Conservation (phyloP, 1,140 invertebrate genomes). For the Chionoecetes opilio region DNA sequence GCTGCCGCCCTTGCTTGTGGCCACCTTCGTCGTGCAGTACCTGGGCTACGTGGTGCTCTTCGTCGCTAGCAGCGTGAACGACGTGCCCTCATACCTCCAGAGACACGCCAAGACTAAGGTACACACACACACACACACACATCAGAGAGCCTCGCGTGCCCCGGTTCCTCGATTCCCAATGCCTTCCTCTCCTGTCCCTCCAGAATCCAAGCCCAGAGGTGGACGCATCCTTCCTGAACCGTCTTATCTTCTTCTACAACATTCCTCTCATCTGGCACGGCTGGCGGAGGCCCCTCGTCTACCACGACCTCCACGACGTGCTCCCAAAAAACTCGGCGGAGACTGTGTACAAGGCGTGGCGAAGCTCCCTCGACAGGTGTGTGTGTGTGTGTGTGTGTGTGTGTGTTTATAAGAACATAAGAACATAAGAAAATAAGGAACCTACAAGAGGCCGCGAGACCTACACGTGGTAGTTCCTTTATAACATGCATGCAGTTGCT, state of each 20-base stretch:
- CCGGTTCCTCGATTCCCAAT: neutral
- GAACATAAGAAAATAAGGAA: too few species aligned
- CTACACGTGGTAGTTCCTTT: too few species aligned
- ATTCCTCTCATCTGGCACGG: conserved; percentile 63
- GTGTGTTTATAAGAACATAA: too few species aligned
- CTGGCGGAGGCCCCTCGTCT: conserved; percentile 60
- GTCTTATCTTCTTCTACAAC: conserved; percentile 64
- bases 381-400: neutral
- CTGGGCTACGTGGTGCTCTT: conserved; percentile 39
- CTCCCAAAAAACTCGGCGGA: neutral
- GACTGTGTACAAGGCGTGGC: neutral
- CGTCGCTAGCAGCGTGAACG: conserved; percentile 56
- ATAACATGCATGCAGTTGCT: too few species aligned
- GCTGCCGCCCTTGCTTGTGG: conserved; percentile 36
- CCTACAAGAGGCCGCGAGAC: too few species aligned
- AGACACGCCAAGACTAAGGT: conserved; percentile 25
- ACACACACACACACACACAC: conserved; percentile 37
- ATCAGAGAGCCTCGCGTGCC: neutral
- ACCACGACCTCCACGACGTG: conserved; percentile 62
- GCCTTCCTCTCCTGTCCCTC: neutral
- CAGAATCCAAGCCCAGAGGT: conserved; percentile 62
- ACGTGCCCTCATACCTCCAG: conserved; percentile 59
- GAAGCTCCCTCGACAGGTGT: neutral
- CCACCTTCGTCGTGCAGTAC: conserved; percentile 58
- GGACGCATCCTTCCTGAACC: conserved; percentile 46